Evolutionary conservation across 2,113 vertebrate species (phyloP), one percentile per base, ranked within the genome.

Genomic region (Scolopax mira): DNA sequence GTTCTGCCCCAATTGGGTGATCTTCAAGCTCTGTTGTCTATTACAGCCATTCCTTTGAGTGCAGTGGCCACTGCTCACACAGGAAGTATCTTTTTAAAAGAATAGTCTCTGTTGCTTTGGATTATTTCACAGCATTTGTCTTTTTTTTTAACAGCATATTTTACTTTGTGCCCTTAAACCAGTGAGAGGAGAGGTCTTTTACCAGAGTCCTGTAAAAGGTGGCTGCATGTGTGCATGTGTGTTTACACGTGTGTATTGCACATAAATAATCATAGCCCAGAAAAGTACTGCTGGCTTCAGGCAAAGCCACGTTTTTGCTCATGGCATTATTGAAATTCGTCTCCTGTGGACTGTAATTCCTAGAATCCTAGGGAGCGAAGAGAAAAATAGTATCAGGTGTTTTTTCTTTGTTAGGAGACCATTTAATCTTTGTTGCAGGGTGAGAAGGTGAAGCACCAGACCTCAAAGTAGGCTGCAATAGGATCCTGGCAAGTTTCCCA

Each of bases 401-500:
- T 90, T 72, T 61, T 82, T 17, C 19, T 73, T 71, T 91, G 74
- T 81, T 93, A 94, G 94, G 93, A 93, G 54, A 48, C 61, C 33
- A 49, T 89, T 95, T 95, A 91, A 93, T 95, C 83, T 91, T 95
- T 93, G 87, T 95, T 97, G 85, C 79, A 91, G 93, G 94, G 77
- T 95, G 85, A 97, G 93, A 96, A 96, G 92, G 88, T 97, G 96
- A 96, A 93, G 87, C 94, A 93, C 85, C 89, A 81, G 85, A 97
- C 88, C 91, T 95, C 85, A 90, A 67, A 94, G 88, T 55, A 89
- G 69, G 85, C 66, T 94, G 60, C 90, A 97, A 82, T 67, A 94
- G 83, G 79, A 96, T 96, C 87, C 92, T 97, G 95, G 94, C 91
- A 97, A 91, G 62, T 49, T 93, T 70, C 82, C 77, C 80, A 72